These are phyloP conservation scores for Maccullochella peelii DNA, from an alignment of 2,113 vertebrate genomes.

Conservation along the genomic window DNA sequence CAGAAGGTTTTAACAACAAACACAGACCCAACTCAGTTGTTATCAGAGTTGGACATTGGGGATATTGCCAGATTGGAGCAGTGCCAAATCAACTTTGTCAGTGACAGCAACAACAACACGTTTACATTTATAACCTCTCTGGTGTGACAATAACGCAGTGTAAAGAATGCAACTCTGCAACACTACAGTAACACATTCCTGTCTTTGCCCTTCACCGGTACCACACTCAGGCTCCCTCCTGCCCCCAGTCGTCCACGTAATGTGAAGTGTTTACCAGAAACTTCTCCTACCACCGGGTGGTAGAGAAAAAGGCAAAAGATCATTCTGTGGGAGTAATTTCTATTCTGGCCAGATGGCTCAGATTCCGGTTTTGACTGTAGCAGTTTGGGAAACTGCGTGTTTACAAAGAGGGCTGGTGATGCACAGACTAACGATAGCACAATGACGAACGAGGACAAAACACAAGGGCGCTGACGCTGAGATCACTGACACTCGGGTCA, in stretches of 20 bases:
- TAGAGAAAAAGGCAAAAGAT: constrained; percentile 25
- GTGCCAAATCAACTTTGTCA: constrained; percentile 82
- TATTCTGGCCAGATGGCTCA: constrained; percentile 40
- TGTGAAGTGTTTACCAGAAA: constrained; percentile 70
- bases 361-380: constrained; percentile 37
- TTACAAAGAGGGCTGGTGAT: constrained; percentile 72
- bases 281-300: constrained; percentile 52
- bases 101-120: constrained; percentile 81
- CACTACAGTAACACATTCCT: constrained; percentile 54
- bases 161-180: constrained; percentile 17
- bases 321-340: constrained; percentile 46
- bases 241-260: constrained; percentile 22
- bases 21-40: constrained; percentile 72
- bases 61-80: constrained; percentile 79
- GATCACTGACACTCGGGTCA: constrained; percentile 31
- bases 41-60: constrained; percentile 79
- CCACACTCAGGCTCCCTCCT: constrained; percentile 60
- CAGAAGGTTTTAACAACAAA: constrained; percentile 65
- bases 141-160: constrained; percentile 71
- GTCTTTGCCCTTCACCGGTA: constrained; percentile 38
- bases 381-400: constrained; percentile 63
- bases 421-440: constrained; percentile 74
- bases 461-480: constrained; percentile 24
- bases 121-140: constrained; percentile 81
- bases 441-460: constrained; percentile 63